Conservation (phyloP, 2,888 invertebrate species). For the Chaitophorus viminalis region DNA sequence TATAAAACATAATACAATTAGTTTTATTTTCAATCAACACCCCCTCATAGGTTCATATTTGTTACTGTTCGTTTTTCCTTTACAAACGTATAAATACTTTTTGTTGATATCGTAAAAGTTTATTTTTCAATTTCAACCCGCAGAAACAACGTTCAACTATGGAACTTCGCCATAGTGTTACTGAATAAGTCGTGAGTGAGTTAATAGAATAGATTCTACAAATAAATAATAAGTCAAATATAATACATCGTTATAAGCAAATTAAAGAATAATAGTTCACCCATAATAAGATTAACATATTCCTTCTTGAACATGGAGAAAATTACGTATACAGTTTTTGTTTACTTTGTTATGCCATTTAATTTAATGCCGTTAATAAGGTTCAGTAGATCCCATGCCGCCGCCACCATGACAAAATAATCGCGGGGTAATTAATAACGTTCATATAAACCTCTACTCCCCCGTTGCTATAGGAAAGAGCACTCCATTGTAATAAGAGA, state of each 20-base stretch:
- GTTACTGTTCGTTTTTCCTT: background rate
- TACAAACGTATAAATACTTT: background rate
- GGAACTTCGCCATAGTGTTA: too few relatives aligned
- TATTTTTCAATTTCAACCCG: background rate
- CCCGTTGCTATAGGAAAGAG: conserved; percentile 28
- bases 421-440: conserved; percentile 55
- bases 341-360: conserved; percentile 42
- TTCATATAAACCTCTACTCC: conserved; percentile 33
- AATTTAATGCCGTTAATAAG: conserved; percentile 61
- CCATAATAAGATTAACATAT: conserved; percentile 10
- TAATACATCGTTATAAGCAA: background rate
- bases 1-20: background rate
- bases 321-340: conserved; percentile 44
- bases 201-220: too few relatives aligned
- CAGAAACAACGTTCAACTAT: too few relatives aligned
- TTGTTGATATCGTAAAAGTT: background rate
- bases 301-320: conserved; percentile 21
- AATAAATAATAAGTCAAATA: too few relatives aligned
- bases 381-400: conserved; percentile 34
- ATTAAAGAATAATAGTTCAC: background rate
- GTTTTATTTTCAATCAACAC: background rate
- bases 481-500: conserved; percentile 54
- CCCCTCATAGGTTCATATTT: background rate
- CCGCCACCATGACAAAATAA: conserved; percentile 50
- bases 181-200: too few relatives aligned